Percentiles rank a stretch among this genome's conserved stretches.
Evolutionary conservation across 2,113 vertebrate species (phyloP).

Genomic region (Dolichallabes microphthalmus): DNA sequence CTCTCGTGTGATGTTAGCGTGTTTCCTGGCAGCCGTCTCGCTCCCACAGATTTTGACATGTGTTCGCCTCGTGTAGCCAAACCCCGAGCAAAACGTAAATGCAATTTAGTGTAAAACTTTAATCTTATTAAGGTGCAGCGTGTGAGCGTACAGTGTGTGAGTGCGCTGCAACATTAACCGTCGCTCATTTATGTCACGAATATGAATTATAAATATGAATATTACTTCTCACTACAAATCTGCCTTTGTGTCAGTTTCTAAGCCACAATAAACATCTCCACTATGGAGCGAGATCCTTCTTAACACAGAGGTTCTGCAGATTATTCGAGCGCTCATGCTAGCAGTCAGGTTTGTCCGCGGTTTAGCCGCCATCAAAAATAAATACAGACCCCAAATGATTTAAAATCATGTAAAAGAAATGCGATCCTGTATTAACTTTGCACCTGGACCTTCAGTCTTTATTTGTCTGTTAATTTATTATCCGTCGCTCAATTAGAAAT

Average conservation of each 20-base stretch:
- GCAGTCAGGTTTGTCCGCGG: neutral
- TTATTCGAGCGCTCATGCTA: neutral
- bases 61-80: slow-evolving; percentile 10
- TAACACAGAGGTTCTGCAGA: neutral
- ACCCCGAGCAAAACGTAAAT: neutral
- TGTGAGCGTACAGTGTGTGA: neutral
- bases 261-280: neutral
- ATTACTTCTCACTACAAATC: no score
- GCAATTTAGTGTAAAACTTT: neutral
- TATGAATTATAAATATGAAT: no score
- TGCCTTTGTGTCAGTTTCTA: no score
- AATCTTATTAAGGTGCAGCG: neutral
- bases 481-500: neutral
- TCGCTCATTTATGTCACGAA: neutral
- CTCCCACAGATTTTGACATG: slow-evolving; percentile 19
- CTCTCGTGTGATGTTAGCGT: neutral
- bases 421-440: neutral
- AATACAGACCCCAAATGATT: neutral
- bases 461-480: neutral
- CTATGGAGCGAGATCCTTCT: neutral
- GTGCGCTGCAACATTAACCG: neutral
- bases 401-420: neutral
- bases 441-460: neutral
- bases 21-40: slow-evolving; percentile 42
- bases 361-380: neutral